Evolutionary conservation across 92 coral and sea anemone genomes (phyloP).

Genomic region (Zoanthus sansibaricus): DNA sequence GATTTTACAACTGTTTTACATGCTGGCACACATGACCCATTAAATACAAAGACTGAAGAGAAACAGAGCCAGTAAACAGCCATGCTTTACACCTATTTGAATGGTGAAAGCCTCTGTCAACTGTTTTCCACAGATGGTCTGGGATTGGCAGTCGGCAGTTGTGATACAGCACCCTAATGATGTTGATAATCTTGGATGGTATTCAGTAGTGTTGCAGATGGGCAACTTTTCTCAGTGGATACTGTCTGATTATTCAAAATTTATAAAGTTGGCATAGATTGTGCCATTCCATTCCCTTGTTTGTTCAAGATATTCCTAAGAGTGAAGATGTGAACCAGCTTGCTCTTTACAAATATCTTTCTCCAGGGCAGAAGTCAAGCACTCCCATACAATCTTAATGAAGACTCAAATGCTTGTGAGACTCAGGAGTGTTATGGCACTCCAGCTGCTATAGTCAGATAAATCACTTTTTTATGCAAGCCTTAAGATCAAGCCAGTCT

Average conservation of each 20-base stretch:
- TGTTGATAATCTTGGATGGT: background rate
- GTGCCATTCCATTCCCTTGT: background rate
- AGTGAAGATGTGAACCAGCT: background rate
- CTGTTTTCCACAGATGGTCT: background rate
- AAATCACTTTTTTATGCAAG: background rate
- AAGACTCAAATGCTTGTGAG: background rate
- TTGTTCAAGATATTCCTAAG: background rate
- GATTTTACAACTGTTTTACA: too few species aligned
- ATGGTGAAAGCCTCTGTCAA: background rate
- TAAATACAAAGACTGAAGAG: background rate
- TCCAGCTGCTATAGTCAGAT: background rate
- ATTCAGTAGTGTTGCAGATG: background rate
- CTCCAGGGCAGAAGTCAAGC: background rate
- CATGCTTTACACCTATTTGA: background rate
- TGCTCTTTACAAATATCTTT: background rate
- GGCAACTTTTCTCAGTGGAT: background rate
- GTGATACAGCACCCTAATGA: background rate
- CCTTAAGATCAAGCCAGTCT: slow-evolving; percentile 13
- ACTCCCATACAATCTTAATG: background rate
- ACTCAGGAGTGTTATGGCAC: background rate
- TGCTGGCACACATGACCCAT: too few species aligned
- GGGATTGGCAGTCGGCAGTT: background rate
- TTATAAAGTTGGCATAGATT: background rate
- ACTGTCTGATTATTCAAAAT: background rate
- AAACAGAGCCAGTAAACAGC: background rate